A percentile compares a stretch with the other conserved stretches of the same genome.
Conservation (phyloP, 2,797 vertebrate species). For the Hybognathus amarus region DNA sequence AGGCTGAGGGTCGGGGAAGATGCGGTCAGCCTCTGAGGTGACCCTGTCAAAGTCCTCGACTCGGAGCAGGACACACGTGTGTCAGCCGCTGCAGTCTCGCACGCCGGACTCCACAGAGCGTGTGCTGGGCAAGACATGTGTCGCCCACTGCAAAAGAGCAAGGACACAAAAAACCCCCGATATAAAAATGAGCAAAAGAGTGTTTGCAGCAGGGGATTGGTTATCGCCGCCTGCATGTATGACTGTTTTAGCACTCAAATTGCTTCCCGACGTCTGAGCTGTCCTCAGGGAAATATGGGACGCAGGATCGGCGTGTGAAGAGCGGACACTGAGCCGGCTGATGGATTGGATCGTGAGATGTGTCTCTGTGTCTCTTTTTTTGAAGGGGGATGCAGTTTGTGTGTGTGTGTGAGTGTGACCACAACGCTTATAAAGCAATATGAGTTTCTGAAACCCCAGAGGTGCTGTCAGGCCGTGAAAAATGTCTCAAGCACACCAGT, state of each 20-base stretch:
- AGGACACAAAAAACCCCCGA: conserved; percentile 50
- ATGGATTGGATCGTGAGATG: conserved; percentile 28
- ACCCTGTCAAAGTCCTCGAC: conserved; percentile 12
- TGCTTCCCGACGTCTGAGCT: conserved; percentile 60
- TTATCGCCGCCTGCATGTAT: conserved; percentile 67
- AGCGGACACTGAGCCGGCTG: conserved; percentile 17
- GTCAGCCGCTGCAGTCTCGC: not conserved
- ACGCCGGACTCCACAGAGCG: not conserved
- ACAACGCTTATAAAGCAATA: conserved; percentile 22
- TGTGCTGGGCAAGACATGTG: not conserved
- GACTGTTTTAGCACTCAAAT: conserved; percentile 65
- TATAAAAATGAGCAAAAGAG: conserved; percentile 22
- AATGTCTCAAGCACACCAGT: not conserved
- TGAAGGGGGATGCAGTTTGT: not conserved
- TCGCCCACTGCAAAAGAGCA: conserved; percentile 32
- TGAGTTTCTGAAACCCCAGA: conserved; percentile 34
- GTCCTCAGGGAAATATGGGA: conserved; percentile 74
- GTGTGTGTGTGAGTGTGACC: not conserved
- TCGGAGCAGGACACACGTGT: not conserved
- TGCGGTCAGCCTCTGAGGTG: not conserved
- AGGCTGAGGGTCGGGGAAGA: not conserved
- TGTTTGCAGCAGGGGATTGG: conserved; percentile 61
- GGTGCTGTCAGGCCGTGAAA: conserved; percentile 31
- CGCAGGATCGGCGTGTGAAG: conserved; percentile 14
- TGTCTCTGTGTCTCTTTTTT: conserved; percentile 32